A percentile compares a stretch with the other conserved stretches of the same genome.
These are phyloP conservation scores for Papilio gigon DNA, from an alignment of 2,888 invertebrate genomes.

Conservation along the genomic window DNA sequence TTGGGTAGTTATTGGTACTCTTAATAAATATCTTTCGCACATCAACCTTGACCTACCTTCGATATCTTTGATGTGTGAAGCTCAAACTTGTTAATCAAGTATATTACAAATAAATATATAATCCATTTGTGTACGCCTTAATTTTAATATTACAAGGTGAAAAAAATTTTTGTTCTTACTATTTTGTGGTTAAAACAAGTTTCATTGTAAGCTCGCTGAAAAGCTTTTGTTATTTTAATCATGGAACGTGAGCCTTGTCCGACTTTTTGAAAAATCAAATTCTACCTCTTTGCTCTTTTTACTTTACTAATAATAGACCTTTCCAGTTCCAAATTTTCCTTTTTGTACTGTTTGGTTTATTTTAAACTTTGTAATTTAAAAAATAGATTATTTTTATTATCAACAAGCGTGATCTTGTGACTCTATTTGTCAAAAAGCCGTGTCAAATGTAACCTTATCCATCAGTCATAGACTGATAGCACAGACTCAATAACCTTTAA, in stretches of 20 bases:
- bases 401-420: no score
- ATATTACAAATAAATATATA: neutral
- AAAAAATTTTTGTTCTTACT: constrained; percentile 17
- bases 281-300: neutral
- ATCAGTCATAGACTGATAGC: no score
- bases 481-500: no score
- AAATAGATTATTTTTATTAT: neutral
- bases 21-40: neutral
- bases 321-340: neutral
- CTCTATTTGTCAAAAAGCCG: no score
- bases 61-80: neutral
- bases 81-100: constrained; percentile 6
- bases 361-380: neutral
- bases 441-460: no score
- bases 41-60: constrained; percentile 6
- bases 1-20: constrained; percentile 9
- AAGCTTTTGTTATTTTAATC: constrained; percentile 42
- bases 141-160: constrained; percentile 22
- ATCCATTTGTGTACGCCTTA: neutral
- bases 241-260: constrained; percentile 22
- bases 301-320: constrained; percentile 9
- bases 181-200: constrained; percentile 6
- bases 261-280: constrained; percentile 5
- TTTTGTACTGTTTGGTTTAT: neutral
- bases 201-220: constrained; percentile 3